Percentiles rank a stretch among this genome's conserved stretches.
phyloP scores from a whole-genome alignment of 2,888 invertebrate genomes.

The Ormyrus rosae region DNA sequence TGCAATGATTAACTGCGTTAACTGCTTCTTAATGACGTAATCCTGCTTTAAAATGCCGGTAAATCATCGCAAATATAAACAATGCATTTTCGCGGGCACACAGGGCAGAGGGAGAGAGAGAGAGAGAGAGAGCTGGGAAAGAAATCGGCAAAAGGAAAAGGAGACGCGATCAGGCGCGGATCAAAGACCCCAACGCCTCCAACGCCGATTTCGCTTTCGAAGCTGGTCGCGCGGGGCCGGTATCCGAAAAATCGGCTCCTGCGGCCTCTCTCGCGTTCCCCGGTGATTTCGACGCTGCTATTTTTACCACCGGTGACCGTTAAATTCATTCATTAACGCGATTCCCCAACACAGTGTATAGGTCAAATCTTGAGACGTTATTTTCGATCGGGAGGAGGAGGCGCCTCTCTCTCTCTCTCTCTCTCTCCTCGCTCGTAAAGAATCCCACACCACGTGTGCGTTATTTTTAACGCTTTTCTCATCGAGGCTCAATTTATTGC shows the following conservation, averaged over 20 bases:
- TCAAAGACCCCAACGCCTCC: conserved; percentile 1
- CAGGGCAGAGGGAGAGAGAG: too few species aligned
- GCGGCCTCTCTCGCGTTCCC: background rate
- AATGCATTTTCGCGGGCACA: too few species aligned
- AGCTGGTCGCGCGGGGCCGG: background rate
- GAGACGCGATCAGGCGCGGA: background rate
- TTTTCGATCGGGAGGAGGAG: too few species aligned
- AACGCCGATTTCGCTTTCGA: conserved; percentile 22
- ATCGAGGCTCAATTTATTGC: background rate
- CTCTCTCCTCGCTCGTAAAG: background rate
- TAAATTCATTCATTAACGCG: conserved; percentile 28
- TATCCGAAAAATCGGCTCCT: background rate
- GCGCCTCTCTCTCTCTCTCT: too few species aligned
- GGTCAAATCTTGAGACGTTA: too few species aligned
- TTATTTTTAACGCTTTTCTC: conserved; percentile 37
- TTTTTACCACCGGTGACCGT: conserved; percentile 18
- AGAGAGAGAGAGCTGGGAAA: too few species aligned
- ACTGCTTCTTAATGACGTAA: too few species aligned
- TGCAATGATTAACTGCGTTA: too few species aligned
- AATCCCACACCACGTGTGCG: background rate
- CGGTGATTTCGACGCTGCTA: conserved; percentile 18
- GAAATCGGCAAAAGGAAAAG: background rate
- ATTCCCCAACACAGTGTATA: background rate
- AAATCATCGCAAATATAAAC: too few species aligned
- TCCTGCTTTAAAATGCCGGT: too few species aligned